Base-by-base conservation (phyloP, 2,113 vertebrate species). In the Nyctereutes procyonoides region DNA sequence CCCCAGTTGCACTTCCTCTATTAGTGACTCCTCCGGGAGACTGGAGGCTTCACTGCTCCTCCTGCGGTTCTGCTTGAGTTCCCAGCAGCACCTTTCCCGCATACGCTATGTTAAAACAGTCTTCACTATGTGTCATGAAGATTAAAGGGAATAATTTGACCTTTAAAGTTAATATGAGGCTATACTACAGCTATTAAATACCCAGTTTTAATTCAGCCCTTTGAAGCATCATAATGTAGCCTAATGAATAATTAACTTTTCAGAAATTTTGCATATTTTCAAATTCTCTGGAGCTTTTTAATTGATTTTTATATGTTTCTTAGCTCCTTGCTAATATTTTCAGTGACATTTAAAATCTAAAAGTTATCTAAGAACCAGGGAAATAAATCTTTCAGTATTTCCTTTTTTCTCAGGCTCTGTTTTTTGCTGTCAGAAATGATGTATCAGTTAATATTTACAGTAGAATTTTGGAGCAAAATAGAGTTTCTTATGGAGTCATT, bases 221-320 rank as follows among this genome's bases (percentile, higher is more conserved):
- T 91, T 95, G 76, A 88, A 65, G 48, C 0, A 22, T 88, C 48
- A 67, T 76, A 82, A 43, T 93, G 96, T 91, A 84, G 38, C 43
- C 76, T 93, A 30, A n/a, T 96, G 86, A 95, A 90, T 96, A 95
- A 88, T 63, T 96, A 95, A 87, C 73, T 89, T 95, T 89, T 95
- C 62, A 88, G 67, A 88, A 93, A 91, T 20, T 58, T 90, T 73
- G 81, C 56, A 63, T 93, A 81, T 91, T 95, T 95, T 93, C 65
- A 95, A 93, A 88, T 74, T 80, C 43, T 97, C 8, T 43, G 35
- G 76, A 10, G 13, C 17, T 90, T 24, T 51, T 35, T 82, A 24
- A 92, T 73, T 32, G 82, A 76, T 56, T 53, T 86, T 19, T 58
- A 26, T n/a, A 67, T 71, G 16, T 67, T 94, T 90, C 12, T 58